Evolutionary conservation across 2,888 invertebrate species (phyloP).

Genomic region (Elgonia sp.): DNA sequence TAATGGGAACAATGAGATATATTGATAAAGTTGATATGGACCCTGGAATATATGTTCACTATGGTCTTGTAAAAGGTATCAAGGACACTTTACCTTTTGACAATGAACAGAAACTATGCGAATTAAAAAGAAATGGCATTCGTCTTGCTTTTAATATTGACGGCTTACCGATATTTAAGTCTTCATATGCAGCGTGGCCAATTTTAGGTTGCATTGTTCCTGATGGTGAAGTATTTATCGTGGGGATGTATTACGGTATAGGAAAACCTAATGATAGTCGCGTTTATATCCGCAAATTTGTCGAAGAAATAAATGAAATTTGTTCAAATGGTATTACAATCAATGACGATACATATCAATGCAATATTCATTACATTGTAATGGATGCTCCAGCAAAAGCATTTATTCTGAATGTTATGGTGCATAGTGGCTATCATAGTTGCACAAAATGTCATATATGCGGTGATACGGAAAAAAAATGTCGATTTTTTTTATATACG

Average conservation of each 20-base stretch:
- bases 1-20: no score
- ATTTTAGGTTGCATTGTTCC: slow-evolving; percentile 74
- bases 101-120: no score
- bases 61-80: no score
- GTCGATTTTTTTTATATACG: slow-evolving; percentile 71
- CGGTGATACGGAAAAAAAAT: slow-evolving; percentile 56
- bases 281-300: slow-evolving; percentile 63
- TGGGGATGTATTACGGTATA: slow-evolving; percentile 75
- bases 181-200: slow-evolving; percentile 74
- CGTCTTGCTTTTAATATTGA: slow-evolving; percentile 55
- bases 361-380: slow-evolving; percentile 64
- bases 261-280: slow-evolving; percentile 70
- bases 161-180: slow-evolving; percentile 73
- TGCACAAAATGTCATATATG: slow-evolving; percentile 76
- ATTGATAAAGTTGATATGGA: no score
- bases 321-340: slow-evolving; percentile 37
- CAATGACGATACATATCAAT: slow-evolving; percentile 19
- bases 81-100: no score
- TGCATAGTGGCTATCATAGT: slow-evolving; percentile 76
- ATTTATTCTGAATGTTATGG: slow-evolving; percentile 71
- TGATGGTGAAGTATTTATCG: slow-evolving; percentile 70
- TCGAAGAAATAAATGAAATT: no score
- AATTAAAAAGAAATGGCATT: no score
- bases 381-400: slow-evolving; percentile 77
- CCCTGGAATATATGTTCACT: no score